These are phyloP conservation scores for Epizoanthus scotinus DNA, from an alignment of 92 coral and sea anemone species.

Conservation along the genomic window DNA sequence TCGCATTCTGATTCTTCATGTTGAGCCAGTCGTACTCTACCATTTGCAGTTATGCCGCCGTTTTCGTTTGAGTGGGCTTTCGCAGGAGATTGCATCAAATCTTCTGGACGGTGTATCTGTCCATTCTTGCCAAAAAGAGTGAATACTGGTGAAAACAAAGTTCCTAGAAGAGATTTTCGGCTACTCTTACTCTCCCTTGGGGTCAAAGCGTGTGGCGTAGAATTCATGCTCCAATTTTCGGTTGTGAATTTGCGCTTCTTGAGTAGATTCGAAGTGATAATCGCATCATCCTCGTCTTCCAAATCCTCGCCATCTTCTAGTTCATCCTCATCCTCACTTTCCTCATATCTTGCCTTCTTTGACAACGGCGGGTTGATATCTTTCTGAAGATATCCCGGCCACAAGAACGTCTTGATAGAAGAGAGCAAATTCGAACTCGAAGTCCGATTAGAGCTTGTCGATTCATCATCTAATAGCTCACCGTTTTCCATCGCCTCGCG, in stretches of 20 bases:
- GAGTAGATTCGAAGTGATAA: conserved; percentile 83
- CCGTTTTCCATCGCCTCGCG: conserved; percentile 63
- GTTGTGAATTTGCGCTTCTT: conserved; percentile 95
- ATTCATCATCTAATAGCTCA: conserved; percentile 43
- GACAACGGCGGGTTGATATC: conserved; percentile 60
- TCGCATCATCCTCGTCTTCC: conserved; percentile 91
- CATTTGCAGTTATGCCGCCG: conserved; percentile 25
- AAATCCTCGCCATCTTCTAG: conserved; percentile 49
- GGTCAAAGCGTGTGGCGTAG: conserved; percentile 51
- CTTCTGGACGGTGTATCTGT: conserved; percentile 75
- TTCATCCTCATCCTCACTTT: conserved; percentile 46
- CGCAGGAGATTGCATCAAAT: conserved; percentile 51
- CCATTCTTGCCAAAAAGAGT: conserved; percentile 98
- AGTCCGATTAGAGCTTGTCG: conserved; percentile 47
- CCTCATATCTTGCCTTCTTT: conserved; percentile 73
- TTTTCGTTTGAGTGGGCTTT: conserved; percentile 39
- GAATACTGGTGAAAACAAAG: conserved; percentile 95
- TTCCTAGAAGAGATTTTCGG: conserved; percentile 93
- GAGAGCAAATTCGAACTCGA: conserved; percentile 82
- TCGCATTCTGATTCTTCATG: conserved; percentile 54
- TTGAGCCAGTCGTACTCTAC: conserved; percentile 42
- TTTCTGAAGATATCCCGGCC: conserved; percentile 88
- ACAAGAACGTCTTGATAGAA: conserved; percentile 97
- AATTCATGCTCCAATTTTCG: conserved; percentile 54
- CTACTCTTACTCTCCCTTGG: conserved; percentile 55